Conservation (phyloP, 1,140 invertebrate genomes). For the Colletes gigas region DNA sequence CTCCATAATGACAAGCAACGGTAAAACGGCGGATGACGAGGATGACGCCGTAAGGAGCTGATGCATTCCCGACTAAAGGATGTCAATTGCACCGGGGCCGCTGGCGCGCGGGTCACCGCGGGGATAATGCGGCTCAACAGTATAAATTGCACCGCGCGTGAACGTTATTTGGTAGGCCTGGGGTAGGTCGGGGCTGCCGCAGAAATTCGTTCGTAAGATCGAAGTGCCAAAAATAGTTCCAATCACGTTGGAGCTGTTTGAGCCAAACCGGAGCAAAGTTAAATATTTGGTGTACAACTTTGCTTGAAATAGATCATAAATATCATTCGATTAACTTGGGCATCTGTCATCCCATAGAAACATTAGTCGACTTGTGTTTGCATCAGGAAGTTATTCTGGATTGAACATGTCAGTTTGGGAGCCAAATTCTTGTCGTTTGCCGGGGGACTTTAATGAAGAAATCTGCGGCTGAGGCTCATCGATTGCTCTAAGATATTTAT, state of each 20-base stretch:
- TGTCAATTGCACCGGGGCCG: slow-evolving; percentile 63
- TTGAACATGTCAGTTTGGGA: neutral
- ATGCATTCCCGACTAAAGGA: slow-evolving; percentile 60
- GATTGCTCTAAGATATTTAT: too few relatives aligned
- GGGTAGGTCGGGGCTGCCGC: neutral
- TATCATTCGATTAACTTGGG: too few relatives aligned
- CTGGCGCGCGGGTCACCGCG: slow-evolving; percentile 9
- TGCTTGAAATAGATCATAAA: too few relatives aligned
- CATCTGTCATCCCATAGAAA: too few relatives aligned
- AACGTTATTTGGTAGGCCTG: slow-evolving; percentile 27
- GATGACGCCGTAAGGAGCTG: slow-evolving; percentile 40
- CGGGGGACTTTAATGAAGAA: too few relatives aligned
- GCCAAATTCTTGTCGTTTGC: neutral
- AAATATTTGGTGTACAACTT: too few relatives aligned
- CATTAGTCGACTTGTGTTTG: too few relatives aligned
- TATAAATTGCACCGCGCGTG: slow-evolving; percentile 41
- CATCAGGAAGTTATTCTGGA: neutral
- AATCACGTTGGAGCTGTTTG: too few relatives aligned
- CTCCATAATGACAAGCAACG: slow-evolving; percentile 57
- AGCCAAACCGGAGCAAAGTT: too few relatives aligned
- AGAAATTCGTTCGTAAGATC: neutral
- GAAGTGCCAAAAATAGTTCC: too few relatives aligned
- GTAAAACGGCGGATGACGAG: slow-evolving; percentile 52
- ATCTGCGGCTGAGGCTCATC: too few relatives aligned
- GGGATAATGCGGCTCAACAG: slow-evolving; percentile 39